These are phyloP conservation scores for Zoroaster sp. DNA, from an alignment of 53 echinoderm and acorn worm genomes.

Conservation along the genomic window DNA sequence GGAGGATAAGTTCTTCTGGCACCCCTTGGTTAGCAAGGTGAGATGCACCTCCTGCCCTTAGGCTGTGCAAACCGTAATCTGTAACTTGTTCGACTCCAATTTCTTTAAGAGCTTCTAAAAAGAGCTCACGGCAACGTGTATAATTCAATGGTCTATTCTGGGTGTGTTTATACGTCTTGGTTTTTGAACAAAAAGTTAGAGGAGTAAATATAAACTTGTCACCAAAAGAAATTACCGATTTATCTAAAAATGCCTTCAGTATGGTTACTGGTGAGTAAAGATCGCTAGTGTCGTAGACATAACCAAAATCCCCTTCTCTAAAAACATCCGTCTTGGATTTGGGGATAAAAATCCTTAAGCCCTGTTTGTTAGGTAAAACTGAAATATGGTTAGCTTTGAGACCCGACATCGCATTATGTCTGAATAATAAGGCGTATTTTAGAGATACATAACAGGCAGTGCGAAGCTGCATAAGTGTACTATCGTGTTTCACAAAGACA, in stretches of 20 bases:
- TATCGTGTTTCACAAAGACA: neutral
- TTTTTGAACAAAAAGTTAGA: neutral
- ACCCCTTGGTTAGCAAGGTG: constrained; percentile 13
- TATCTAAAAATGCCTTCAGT: neutral
- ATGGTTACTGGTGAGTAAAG: neutral
- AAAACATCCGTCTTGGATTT: constrained; percentile 9
- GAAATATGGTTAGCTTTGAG: constrained; percentile 10
- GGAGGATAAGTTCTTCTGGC: neutral
- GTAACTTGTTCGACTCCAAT: neutral
- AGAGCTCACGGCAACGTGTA: neutral
- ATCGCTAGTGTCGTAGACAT: neutral
- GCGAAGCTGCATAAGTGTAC: neutral
- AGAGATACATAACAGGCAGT: neutral
- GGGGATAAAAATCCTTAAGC: neutral
- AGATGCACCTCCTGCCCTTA: neutral
- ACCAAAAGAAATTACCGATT: neutral
- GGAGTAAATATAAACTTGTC: neutral
- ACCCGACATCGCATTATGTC: neutral
- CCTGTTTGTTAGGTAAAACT: neutral
- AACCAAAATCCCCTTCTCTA: neutral
- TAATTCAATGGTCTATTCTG: neutral
- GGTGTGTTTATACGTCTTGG: neutral
- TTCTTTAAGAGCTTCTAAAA: neutral
- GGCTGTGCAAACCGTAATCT: neutral
- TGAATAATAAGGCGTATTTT: neutral